Evolutionary conservation across 2,888 invertebrate genomes (phyloP).

Genomic region (Stenodera caucasica): DNA sequence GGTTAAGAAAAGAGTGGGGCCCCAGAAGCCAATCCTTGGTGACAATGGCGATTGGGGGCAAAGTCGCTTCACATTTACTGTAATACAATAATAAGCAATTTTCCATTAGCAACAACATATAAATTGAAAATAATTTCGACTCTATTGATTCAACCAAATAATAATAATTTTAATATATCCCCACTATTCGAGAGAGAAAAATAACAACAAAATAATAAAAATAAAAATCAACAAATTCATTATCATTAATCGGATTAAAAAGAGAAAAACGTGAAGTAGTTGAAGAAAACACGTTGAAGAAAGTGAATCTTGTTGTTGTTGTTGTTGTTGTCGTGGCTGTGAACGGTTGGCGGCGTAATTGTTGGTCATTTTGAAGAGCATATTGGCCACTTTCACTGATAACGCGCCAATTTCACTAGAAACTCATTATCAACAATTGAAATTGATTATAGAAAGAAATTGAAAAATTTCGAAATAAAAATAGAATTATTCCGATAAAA

Average conservation of each 20-base stretch:
- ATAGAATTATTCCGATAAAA: no score
- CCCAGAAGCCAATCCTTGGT: neutral
- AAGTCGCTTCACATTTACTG: constrained; percentile 1
- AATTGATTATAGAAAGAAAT: neutral
- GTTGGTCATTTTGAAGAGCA: constrained; percentile 9
- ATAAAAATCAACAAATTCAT: neutral
- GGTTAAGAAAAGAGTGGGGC: constrained; percentile 10
- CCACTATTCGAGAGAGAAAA: neutral
- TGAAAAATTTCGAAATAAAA: neutral
- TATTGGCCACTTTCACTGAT: constrained; percentile 22
- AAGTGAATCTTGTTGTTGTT: constrained; percentile 35
- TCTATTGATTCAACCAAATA: neutral
- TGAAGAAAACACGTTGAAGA: constrained; percentile 19
- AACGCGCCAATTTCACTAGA: neutral
- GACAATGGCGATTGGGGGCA: constrained; percentile 11
- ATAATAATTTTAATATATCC: neutral
- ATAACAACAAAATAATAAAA: neutral
- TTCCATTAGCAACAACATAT: constrained; percentile 3
- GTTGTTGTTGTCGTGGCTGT: neutral
- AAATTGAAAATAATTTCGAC: constrained; percentile 1
- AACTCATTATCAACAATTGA: neutral
- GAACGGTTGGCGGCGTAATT: neutral
- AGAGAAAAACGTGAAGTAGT: neutral
- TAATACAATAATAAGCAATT: constrained; percentile 5
- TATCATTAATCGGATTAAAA: neutral